Evolutionary conservation across 2,113 vertebrate genomes (phyloP), one percentile per base, ranked within the genome.

Genomic region (Hydrochoerus hydrochaeris): DNA sequence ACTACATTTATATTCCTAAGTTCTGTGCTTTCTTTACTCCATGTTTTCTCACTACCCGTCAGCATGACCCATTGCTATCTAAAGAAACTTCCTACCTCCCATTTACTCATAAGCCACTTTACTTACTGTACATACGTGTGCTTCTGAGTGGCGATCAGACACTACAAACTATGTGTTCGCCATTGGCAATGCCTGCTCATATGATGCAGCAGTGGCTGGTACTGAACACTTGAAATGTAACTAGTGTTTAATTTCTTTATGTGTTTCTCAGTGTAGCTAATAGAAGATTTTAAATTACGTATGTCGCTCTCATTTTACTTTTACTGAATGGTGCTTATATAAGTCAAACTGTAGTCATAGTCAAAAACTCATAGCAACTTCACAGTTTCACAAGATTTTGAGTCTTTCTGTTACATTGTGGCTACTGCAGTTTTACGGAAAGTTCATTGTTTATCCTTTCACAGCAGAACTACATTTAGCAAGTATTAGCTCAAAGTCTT

Each of bases 201-300:
- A 57, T 5, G 24, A n/a, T 20, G 84, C 0, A 65, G 44, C 57
- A 58, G 57, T 65, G 57, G 11, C 22, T 92, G 54, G 11, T 77
- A 2, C 4, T 88, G 60, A 85, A 9, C 2, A 41, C 22, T 93
- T 80, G 26, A 83, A 92, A 52, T 65, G 30, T 58, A 65, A 58
- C 26, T 69, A 2, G 0, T 87, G 12, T 73, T 91, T 96, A 80
- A 62, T 94, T 95, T 78, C 54, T 95, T 95, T 17, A 75, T 35
- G 14, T 1, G 71, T 77, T 90, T 92, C 41, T n/a, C 77, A 80
- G 46, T 52, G 28, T 67, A 13, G 2, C 17, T 85, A 30, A 16
- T 62, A 41, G 46, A 49, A 32, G 67, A 65, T 62, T 85, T 89
- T 28, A 80, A 41, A 84, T 63, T 26, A 63, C 24, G 24, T 58